Percentiles rank a stretch among this genome's conserved stretches.
These are phyloP conservation scores for Sibirionetta formosa DNA, from an alignment of 2,797 vertebrate genomes.

Conservation along the genomic window DNA sequence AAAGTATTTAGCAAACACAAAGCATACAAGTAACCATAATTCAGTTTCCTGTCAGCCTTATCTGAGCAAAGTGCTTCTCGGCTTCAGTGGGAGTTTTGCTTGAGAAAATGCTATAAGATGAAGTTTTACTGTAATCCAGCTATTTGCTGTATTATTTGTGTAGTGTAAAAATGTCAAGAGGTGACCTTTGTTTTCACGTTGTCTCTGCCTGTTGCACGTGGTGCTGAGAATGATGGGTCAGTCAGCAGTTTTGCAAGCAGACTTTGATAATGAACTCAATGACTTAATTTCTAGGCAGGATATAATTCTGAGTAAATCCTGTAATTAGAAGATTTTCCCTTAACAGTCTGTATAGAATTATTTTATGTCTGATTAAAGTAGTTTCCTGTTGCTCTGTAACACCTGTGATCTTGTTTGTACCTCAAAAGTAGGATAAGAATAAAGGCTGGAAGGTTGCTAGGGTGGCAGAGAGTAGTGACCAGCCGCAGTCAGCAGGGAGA, in stretches of 20 bases:
- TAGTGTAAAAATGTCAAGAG: neutral
- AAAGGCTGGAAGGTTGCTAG: neutral
- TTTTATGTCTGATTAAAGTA: neutral
- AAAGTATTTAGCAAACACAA: neutral
- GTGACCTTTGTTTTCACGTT: neutral
- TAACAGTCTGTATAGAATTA: neutral
- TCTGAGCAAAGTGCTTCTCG: neutral
- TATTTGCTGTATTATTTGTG: neutral
- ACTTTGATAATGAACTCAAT: neutral
- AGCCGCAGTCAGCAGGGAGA: neutral
- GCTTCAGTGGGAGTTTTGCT: neutral
- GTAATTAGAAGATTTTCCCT: neutral
- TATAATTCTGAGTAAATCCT: neutral
- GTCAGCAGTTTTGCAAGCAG: neutral
- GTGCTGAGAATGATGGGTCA: neutral
- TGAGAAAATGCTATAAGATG: neutral
- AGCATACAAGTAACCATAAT: neutral
- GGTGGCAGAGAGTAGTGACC: neutral
- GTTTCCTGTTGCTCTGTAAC: neutral
- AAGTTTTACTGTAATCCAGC: neutral
- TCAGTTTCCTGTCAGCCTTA: neutral
- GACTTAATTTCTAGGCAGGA: neutral
- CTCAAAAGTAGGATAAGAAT: neutral
- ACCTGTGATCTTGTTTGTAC: neutral
- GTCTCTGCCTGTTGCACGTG: neutral